Evolutionary conservation across 1,140 invertebrate genomes (phyloP), one percentile per base, ranked within the genome.

Genomic region (Drosophila pseudoananassae): DNA sequence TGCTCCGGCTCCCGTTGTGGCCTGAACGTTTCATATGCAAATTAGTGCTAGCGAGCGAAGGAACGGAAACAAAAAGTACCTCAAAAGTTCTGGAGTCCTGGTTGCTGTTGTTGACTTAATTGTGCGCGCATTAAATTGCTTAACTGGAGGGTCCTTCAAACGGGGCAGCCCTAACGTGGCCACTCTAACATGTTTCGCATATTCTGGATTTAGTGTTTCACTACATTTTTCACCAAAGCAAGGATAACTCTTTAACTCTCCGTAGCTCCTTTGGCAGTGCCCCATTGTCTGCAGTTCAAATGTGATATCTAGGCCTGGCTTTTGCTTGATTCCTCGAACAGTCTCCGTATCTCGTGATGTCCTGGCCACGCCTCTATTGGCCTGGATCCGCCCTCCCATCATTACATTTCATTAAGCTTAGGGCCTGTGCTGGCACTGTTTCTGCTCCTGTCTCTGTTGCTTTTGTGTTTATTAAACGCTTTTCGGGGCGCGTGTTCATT

Each of bases 381-480:
- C 10, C 10, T 40, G 38, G 38, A 14, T 20, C 59, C 70, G 45
- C 57, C 70, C 60, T 45, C 81, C 61, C 80, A 78, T 87, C 81
- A 85, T 85, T 85, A 87, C 81, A 87, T 87, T 85, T 85, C 78
- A 87, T 85, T 85, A 85, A 87, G 73, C 52, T 33, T 47, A 25
- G 65, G 31, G 65, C 43, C 63, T 49, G 69, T 55, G 63, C 36
- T 38, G 14, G 23, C 9, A 9, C 50, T 63, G 57, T 53, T 64
- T 29, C 40, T 68, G 56, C 15, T 31, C 12, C 55, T 45, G 36
- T 23, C 17, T 33, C 46, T 52, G 61, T 49, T 76, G 63, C 55
- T 87, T 87, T 85, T 85, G 82, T 85, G 68, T 87, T 87, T 85
- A 87, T 85, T 87, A 85, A 85, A 85, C 74, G 82, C 43, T 87